These are phyloP conservation scores for Corynorhinus townsendii DNA, from an alignment of 2,113 vertebrate species.

Conservation along the genomic window DNA sequence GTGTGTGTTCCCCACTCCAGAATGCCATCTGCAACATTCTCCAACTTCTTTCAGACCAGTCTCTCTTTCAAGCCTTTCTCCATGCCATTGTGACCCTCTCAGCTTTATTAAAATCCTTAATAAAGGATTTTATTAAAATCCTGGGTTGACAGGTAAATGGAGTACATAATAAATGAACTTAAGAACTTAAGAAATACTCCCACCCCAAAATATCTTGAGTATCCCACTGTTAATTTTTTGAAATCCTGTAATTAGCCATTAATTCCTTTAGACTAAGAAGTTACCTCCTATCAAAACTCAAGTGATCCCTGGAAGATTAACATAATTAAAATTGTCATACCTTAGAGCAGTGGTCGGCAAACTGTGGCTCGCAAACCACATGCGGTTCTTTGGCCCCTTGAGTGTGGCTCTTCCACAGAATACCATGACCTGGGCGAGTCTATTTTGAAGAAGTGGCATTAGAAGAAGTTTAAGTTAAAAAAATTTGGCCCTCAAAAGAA, in stretches of 20 bases:
- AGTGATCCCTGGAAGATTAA: background rate
- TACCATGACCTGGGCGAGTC: too few relatives aligned
- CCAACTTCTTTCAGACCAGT: background rate
- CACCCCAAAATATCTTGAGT: background rate
- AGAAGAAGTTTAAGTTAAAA: too few relatives aligned
- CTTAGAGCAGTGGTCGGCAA: too few relatives aligned
- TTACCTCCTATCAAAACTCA: slow-evolving; percentile 44
- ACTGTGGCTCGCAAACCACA: too few relatives aligned
- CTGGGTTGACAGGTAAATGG: background rate
- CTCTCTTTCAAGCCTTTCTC: background rate
- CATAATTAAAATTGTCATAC: slow-evolving; percentile 19
- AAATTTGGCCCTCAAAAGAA: too few relatives aligned
- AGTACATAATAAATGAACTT: background rate
- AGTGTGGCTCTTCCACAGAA: too few relatives aligned
- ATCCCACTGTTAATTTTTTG: background rate
- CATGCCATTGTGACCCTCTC: background rate
- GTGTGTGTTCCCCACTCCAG: background rate
- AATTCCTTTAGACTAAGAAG: slow-evolving; percentile 42
- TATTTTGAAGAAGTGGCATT: too few relatives aligned
- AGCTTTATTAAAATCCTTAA: background rate
- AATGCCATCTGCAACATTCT: background rate
- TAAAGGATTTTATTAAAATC: background rate
- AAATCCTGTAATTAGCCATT: slow-evolving; percentile 14
- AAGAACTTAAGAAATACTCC: slow-evolving; percentile 21
- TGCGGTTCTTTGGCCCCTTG: too few relatives aligned